Base-by-base conservation (phyloP, 2,113 vertebrate genomes). In the Rhabdomys dilectus region DNA sequence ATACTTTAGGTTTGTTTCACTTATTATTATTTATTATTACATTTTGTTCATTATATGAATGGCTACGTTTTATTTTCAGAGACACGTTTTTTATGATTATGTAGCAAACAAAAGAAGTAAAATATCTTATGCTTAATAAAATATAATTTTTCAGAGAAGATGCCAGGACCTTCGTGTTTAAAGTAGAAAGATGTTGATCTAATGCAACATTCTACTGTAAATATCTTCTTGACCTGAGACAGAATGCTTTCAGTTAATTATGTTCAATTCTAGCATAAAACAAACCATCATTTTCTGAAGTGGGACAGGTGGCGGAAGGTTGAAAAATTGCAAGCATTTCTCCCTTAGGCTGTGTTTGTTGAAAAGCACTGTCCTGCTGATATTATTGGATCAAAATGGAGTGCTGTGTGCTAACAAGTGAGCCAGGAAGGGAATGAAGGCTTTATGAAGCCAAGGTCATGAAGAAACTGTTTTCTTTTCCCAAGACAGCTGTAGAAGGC, bases 271-370 rank as follows among this genome's bases (percentile, higher is more conserved):
- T 95, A 0, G 77, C 97, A 97, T 98, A 98, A 98, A 98, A 97
- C 95, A 96, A 97, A 93, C 90, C 93, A 93, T 97, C 96, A 93
- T 98, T 97, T 1, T 0, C 96, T 96, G 97, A 98, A 97, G 89
- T 97, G 72, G 97, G 97, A 97, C 98, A 98, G 98, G 97, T 98
- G 97, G 98, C 96, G 92, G 85, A 42, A 98, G 84, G 94, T 78
- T 66, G 45, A 98, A 97, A 98, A 98, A 98, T 98, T 98, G 97
- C 97, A 98, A 97, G 96, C 95, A 98, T 99, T 98, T 98, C 85
- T 97, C 97, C 98, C 98, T 97, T 96, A 97, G 98, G 98, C 98
- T 88, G 91, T 97, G 82, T 92, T 98, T 98, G 96, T 97, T 98
- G 97, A 98, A 98, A 97, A 26, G 36, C 91, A 91, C 88, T 48